These are phyloP conservation scores for Smutsia gigantea DNA, from an alignment of 2,797 vertebrate species.

Conservation along the genomic window DNA sequence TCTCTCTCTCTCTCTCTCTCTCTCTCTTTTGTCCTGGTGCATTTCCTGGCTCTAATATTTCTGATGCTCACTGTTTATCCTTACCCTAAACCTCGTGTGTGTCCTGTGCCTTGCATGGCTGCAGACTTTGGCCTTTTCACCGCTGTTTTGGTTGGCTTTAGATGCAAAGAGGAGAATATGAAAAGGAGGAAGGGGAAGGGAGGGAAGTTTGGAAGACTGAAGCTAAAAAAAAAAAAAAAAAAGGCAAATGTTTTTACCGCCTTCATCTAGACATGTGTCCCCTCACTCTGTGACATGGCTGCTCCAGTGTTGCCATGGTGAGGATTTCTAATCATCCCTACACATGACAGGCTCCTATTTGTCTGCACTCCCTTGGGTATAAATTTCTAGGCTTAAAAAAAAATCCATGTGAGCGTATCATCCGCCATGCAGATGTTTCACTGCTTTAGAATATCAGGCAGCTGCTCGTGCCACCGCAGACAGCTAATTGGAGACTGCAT, in stretches of 20 bases:
- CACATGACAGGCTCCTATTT: conserved; percentile 94
- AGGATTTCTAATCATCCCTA: conserved; percentile 95
- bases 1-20: too few species aligned
- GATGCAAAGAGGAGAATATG: conserved; percentile 87
- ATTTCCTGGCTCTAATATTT: conserved; percentile 79
- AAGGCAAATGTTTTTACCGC: conserved; percentile 91
- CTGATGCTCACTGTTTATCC: conserved; percentile 85
- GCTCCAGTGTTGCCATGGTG: conserved; percentile 97
- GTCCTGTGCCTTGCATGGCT: conserved; percentile 86
- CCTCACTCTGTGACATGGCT: conserved; percentile 94
- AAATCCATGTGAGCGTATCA: conserved; percentile 93
- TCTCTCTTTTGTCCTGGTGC: conserved; percentile 59
- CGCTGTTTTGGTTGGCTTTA: conserved; percentile 88
- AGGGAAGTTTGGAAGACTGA: conserved; percentile 88
- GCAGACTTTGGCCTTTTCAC: conserved; percentile 89
- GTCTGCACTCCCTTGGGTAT: conserved; percentile 93
- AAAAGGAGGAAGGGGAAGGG: conserved; percentile 84
- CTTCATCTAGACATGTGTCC: conserved; percentile 93
- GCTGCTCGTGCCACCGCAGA: conserved; percentile 94
- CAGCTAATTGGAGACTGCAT: conserved; percentile 98
- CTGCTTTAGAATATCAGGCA: conserved; percentile 96
- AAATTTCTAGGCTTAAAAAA: conserved; percentile 93
- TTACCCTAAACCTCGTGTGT: conserved; percentile 86
- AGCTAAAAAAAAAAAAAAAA: conserved; percentile 79
- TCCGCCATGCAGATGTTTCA: conserved; percentile 97